phyloP scores from a whole-genome alignment of 2,888 invertebrate species.

The Drosophila quasianomalipes region DNA sequence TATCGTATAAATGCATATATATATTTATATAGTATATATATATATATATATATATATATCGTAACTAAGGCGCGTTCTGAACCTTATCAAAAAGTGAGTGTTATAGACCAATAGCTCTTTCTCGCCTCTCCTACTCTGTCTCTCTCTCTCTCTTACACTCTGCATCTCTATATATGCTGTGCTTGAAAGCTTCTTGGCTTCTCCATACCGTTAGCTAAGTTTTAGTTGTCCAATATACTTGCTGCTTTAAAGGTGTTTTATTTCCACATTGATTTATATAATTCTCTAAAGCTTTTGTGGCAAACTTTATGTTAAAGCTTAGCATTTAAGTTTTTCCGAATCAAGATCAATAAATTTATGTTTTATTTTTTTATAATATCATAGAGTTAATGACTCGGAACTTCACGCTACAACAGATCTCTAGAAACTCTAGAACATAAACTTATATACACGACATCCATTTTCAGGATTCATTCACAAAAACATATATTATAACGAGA shows the following conservation, averaged over 20 bases:
- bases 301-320: conserved; percentile 65
- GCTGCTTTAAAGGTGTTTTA: conserved; percentile 75
- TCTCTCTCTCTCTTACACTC: conserved; percentile 7
- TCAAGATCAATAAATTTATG: conserved; percentile 13
- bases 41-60: conserved; percentile 24
- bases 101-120: conserved; percentile 42
- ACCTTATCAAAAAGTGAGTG: conserved; percentile 58
- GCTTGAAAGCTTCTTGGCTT: conserved; percentile 67
- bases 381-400: conserved; percentile 11
- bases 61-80: conserved; percentile 56
- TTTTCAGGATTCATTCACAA: conserved; percentile 40
- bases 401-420: conserved; percentile 10
- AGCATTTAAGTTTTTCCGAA: conserved; percentile 45
- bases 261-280: conserved; percentile 52
- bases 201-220: conserved; percentile 48
- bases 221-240: conserved; percentile 70
- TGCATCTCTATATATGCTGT: conserved; percentile 29
- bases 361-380: conserved; percentile 15
- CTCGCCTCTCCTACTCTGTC: conserved; percentile 33
- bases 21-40: conserved; percentile 20
- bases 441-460: conserved; percentile 26
- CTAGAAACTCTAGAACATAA: conserved; percentile 14
- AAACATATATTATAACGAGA: conserved; percentile 17
- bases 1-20: conserved; percentile 28
- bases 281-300: conserved; percentile 50